A percentile compares a stretch with the other conserved stretches of the same genome.
Conservation (phyloP, 1,140 invertebrate species). For the Copidosoma floridanum region DNA sequence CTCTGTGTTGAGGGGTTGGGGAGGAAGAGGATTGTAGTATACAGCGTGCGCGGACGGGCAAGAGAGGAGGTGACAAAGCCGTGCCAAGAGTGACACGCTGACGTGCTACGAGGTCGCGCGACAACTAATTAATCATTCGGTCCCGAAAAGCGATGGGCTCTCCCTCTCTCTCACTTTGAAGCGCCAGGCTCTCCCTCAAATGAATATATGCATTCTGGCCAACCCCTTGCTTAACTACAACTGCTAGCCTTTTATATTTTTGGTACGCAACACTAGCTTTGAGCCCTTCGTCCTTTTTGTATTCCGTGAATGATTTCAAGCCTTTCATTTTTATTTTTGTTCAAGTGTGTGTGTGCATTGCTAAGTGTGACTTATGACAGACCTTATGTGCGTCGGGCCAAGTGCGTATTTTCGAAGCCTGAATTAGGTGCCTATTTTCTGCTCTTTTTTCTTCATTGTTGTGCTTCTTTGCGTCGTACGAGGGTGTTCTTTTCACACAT, state of each 20-base stretch:
- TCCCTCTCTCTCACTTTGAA: no score
- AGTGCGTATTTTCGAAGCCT: slow-evolving; percentile 22
- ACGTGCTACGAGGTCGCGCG: slow-evolving; percentile 51
- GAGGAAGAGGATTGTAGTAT: not conserved
- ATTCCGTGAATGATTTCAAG: no score
- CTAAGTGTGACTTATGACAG: no score
- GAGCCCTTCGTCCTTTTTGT: no score
- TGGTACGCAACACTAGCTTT: no score
- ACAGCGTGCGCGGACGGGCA: slow-evolving; percentile 12
- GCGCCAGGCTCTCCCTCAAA: no score
- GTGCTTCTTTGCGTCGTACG: not conserved
- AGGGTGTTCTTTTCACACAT: not conserved
- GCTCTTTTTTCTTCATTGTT: not conserved
- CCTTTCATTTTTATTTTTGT: no score
- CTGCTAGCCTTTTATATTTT: no score
- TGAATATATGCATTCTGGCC: no score
- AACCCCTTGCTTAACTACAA: no score
- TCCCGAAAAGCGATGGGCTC: slow-evolving; percentile 39
- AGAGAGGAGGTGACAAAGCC: slow-evolving; percentile 52
- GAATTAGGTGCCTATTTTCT: slow-evolving; percentile 20
- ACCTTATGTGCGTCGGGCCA: no score
- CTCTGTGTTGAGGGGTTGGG: not conserved
- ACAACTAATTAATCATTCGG: slow-evolving; percentile 58
- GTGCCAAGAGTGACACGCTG: slow-evolving; percentile 56
- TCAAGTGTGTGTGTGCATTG: not conserved